These are phyloP conservation scores for Lepisosteus osseus DNA, from an alignment of 2,113 vertebrate genomes.

Conservation along the genomic window DNA sequence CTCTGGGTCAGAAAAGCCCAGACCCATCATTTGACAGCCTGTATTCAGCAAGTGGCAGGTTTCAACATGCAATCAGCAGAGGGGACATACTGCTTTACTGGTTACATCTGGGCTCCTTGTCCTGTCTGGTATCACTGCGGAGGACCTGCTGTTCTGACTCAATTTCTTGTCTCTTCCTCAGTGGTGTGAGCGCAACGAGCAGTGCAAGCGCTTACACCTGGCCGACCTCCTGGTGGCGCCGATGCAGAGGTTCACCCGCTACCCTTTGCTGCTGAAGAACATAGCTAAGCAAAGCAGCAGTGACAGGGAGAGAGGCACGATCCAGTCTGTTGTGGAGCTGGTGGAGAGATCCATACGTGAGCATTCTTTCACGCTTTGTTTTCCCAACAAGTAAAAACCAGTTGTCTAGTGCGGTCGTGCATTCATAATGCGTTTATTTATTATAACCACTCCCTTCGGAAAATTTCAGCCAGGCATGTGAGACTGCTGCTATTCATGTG, in stretches of 20 bases:
- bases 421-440: too few relatives aligned
- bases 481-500: too few relatives aligned
- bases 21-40: too few relatives aligned
- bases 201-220: conserved; percentile 74
- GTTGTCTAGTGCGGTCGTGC: too few relatives aligned
- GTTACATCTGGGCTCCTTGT: too few relatives aligned
- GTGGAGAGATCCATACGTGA: conserved; percentile 84
- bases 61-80: too few relatives aligned
- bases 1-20: too few relatives aligned
- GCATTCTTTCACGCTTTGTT: conserved; percentile 25
- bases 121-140: too few relatives aligned
- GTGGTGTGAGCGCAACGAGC: conserved; percentile 82
- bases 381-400: background rate
- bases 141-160: background rate
- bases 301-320: conserved; percentile 54
- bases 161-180: conserved; percentile 44
- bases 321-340: conserved; percentile 72
- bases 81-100: too few relatives aligned
- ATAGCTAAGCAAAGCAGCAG: conserved; percentile 72
- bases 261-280: conserved; percentile 80
- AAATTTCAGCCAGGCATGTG: too few relatives aligned
- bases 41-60: too few relatives aligned
- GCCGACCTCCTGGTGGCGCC: conserved; percentile 80
- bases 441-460: too few relatives aligned
- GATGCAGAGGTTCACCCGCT: conserved; percentile 75